phyloP scores from a whole-genome alignment of 2,888 invertebrate species.

The Parnassius orleans region DNA sequence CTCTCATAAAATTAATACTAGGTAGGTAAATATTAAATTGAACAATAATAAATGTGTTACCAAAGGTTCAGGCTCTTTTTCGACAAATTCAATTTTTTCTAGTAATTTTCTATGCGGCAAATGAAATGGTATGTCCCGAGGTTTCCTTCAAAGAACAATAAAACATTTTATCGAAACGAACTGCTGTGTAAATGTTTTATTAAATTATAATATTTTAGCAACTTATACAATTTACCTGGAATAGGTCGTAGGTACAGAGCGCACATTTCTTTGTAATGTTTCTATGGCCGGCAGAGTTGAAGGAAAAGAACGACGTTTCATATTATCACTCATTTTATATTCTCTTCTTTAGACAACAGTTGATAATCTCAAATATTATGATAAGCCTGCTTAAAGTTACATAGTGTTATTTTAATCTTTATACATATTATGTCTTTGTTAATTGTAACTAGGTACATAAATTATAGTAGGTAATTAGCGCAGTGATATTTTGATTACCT shows the following conservation, averaged over 20 bases:
- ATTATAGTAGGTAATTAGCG: no score
- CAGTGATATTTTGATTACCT: no score
- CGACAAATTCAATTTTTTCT: slow-evolving; percentile 82
- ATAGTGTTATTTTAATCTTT: no score
- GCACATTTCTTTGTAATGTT: slow-evolving; percentile 63
- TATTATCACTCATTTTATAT: slow-evolving; percentile 28
- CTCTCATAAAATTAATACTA: background rate
- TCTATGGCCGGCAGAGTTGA: slow-evolving; percentile 64
- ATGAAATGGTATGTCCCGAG: slow-evolving; percentile 77
- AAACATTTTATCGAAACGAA: background rate
- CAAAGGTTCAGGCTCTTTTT: slow-evolving; percentile 80
- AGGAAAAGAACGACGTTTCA: slow-evolving; percentile 36
- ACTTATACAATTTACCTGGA: slow-evolving; percentile 42
- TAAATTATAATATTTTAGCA: no score
- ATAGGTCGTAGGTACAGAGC: slow-evolving; percentile 52
- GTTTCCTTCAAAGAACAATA: slow-evolving; percentile 47
- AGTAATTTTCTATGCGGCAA: slow-evolving; percentile 82
- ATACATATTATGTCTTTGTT: no score
- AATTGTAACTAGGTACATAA: no score
- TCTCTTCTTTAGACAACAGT: background rate
- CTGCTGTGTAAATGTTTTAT: no score
- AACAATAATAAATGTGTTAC: slow-evolving; percentile 52
- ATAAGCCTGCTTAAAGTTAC: no score
- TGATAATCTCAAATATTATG: no score
- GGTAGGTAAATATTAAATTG: no score